Percentiles rank a stretch among this genome's conserved stretches.
Evolutionary conservation across 1,140 invertebrate species (phyloP).

Genomic region (Ylistrum balloti): DNA sequence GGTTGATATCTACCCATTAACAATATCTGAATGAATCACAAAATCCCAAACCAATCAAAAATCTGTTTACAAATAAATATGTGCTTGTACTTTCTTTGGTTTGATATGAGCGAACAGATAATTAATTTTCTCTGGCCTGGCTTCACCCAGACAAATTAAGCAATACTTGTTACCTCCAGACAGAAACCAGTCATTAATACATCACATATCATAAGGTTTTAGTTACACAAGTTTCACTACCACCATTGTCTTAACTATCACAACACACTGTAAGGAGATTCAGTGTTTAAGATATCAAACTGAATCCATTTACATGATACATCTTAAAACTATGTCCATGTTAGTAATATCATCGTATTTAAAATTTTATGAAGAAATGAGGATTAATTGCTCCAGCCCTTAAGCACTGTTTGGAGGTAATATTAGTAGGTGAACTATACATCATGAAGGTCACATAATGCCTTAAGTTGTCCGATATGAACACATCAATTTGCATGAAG

Average conservation of each 20-base stretch:
- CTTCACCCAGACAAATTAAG: neutral
- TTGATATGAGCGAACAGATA: neutral
- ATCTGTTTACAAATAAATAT: no score
- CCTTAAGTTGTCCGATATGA: neutral
- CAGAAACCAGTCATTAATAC: neutral
- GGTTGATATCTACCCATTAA: no score
- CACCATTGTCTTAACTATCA: no score
- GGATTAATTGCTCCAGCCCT: no score
- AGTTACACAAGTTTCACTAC: neutral
- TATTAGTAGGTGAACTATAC: conserved; percentile 32
- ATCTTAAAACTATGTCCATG: neutral
- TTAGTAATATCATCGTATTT: neutral
- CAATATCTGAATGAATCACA: no score
- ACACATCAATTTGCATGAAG: no score
- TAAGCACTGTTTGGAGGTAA: conserved; percentile 25
- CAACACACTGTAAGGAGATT: neutral
- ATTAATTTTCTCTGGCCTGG: neutral
- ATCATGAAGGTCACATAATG: no score
- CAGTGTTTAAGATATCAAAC: neutral
- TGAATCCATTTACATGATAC: neutral
- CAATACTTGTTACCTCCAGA: neutral
- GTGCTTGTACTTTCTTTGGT: neutral
- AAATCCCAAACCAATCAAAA: no score
- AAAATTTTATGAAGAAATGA: neutral
- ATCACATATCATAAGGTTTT: neutral